Percentiles rank a stretch among this genome's conserved stretches.
phyloP scores from a whole-genome alignment of 37 sponge, comb jelly and placozoan genomes.

The Oopsacas minuta region DNA sequence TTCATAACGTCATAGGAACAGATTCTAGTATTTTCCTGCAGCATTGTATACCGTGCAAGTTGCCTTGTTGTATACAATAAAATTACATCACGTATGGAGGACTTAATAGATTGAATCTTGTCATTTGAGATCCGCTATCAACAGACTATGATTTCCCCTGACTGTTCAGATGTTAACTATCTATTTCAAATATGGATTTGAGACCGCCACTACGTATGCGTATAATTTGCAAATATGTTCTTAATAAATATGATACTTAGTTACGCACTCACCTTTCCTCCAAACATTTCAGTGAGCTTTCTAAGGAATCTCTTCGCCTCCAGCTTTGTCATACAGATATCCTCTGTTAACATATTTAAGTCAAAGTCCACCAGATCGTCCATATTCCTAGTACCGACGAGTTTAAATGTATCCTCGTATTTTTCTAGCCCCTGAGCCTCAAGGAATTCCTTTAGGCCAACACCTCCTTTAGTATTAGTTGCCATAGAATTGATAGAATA shows the following conservation, averaged over 20 bases:
- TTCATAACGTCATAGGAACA: too few relatives aligned
- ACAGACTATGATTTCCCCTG: too few relatives aligned
- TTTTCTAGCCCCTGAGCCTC: background rate
- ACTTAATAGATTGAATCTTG: too few relatives aligned
- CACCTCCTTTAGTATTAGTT: background rate
- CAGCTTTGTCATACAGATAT: background rate
- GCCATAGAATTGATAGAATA: too few relatives aligned
- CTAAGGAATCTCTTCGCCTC: background rate
- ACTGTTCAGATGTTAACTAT: too few relatives aligned
- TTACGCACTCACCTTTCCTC: background rate
- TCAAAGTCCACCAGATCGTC: background rate
- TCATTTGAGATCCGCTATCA: too few relatives aligned
- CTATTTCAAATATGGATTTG: too few relatives aligned
- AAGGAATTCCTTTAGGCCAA: background rate
- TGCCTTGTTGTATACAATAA: too few relatives aligned
- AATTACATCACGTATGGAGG: too few relatives aligned
- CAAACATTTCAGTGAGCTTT: background rate
- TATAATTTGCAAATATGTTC: background rate
- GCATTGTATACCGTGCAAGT: too few relatives aligned
- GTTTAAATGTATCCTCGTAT: background rate
- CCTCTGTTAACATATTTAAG: background rate
- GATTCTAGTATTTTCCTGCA: too few relatives aligned
- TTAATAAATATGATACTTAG: background rate
- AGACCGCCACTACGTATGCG: too few relatives aligned
- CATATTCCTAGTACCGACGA: background rate